Evolutionary conservation across 2,797 vertebrate genomes (phyloP).

Genomic region (Tokudaia muenninki): DNA sequence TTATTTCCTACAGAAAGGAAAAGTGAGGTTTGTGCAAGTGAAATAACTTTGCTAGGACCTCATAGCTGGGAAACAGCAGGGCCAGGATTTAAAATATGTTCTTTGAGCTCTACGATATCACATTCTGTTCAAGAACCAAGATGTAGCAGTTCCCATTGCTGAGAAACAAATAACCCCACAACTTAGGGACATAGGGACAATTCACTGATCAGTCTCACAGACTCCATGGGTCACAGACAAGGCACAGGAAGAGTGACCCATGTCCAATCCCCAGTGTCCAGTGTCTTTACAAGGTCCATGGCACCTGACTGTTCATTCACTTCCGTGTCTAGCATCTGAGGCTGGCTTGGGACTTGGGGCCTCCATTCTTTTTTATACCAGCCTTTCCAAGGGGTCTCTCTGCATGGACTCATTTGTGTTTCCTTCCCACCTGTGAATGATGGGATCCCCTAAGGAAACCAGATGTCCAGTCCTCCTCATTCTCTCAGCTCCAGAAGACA

Average conservation of each 20-base stretch:
- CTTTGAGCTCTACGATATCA: not conserved
- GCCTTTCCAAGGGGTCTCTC: not conserved
- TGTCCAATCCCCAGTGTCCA: not conserved
- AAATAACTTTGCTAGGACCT: not conserved
- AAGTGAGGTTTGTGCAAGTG: not conserved
- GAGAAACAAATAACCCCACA: not conserved
- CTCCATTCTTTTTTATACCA: fast-evolving
- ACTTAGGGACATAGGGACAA: not conserved
- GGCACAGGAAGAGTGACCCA: not conserved
- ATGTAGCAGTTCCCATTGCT: not conserved
- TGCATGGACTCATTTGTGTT: not conserved
- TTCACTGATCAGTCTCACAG: not conserved
- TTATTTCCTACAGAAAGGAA: not conserved
- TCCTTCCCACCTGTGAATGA: not conserved
- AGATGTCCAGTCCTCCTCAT: not conserved
- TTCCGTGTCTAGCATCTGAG: not conserved
- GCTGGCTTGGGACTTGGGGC: not conserved
- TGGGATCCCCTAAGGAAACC: not conserved
- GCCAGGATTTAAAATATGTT: slow-evolving; percentile 1
- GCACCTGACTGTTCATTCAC: not conserved
- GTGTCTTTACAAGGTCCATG: not conserved
- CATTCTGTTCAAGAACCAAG: not conserved
- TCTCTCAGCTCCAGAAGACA: not conserved
- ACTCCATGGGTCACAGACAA: not conserved
- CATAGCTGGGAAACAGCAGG: not conserved